Percentiles rank a stretch among this genome's conserved stretches.
These are phyloP conservation scores for Ameiurus melas DNA, from an alignment of 2,113 vertebrate genomes.

Conservation along the genomic window DNA sequence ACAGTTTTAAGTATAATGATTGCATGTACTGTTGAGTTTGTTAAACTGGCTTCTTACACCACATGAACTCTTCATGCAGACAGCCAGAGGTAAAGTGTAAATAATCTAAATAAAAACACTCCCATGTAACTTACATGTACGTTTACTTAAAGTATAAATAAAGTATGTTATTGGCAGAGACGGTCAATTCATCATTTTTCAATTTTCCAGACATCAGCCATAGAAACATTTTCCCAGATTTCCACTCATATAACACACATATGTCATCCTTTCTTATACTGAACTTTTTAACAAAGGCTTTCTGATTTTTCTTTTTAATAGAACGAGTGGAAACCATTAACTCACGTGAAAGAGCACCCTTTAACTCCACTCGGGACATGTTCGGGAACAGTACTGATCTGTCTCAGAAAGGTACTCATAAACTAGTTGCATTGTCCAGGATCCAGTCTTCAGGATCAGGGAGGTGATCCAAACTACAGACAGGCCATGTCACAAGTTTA, in stretches of 20 bases:
- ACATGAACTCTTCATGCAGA: background rate
- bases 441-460: background rate
- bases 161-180: background rate
- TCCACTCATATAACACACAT: no score
- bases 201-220: background rate
- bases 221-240: background rate
- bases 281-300: background rate
- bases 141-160: background rate
- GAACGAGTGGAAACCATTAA: constrained; percentile 86
- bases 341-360: constrained; percentile 87
- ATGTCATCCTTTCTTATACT: background rate
- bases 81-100: background rate
- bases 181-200: background rate
- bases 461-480: background rate
- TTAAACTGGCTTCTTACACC: background rate
- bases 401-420: constrained; percentile 77
- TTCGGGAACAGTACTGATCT: constrained; percentile 77
- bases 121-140: background rate
- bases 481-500: background rate
- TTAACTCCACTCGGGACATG: constrained; percentile 73
- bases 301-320: constrained; percentile 57
- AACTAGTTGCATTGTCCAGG: constrained; percentile 21
- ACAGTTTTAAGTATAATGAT: background rate
- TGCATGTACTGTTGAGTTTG: background rate
- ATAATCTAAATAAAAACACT: background rate